phyloP scores from a whole-genome alignment of 2,888 invertebrate species.

The Cremastobaeus sp. region DNA sequence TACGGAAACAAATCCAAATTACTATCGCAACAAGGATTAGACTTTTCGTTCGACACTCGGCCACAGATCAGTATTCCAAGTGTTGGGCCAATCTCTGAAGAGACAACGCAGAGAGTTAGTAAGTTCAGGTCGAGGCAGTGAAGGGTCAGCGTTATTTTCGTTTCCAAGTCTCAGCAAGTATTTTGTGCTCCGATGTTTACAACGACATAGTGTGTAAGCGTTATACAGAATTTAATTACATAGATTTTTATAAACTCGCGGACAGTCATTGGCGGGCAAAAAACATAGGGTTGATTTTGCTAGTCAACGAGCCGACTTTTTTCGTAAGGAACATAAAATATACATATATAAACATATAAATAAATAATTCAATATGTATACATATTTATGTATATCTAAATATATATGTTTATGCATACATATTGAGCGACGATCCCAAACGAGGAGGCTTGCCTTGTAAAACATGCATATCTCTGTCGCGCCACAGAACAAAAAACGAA shows the following conservation, averaged over 20 bases:
- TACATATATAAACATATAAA: conserved; percentile 19
- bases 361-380: not conserved
- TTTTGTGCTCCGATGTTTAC: conserved; percentile 54
- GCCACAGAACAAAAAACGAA: conserved; percentile 56
- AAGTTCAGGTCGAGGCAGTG: conserved; percentile 15
- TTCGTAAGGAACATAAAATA: conserved; percentile 32
- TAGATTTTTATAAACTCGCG: conserved; percentile 52
- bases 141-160: conserved; percentile 32
- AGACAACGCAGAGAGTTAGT: conserved; percentile 10
- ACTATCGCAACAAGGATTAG: conserved; percentile 10
- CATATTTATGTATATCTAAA: not conserved
- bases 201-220: conserved; percentile 56
- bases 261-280: conserved; percentile 27
- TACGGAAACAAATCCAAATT: conserved; percentile 21
- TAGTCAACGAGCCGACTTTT: conserved; percentile 38
- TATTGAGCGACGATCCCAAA: conserved; percentile 49
- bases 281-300: conserved; percentile 21
- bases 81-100: conserved; percentile 5
- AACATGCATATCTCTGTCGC: conserved; percentile 63
- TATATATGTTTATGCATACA: conserved; percentile 10
- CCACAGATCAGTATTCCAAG: conserved; percentile 25
- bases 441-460: conserved; percentile 60
- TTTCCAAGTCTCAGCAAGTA: conserved; percentile 33
- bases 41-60: conserved; percentile 24
- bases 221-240: conserved; percentile 45